These are phyloP conservation scores for Anguilla japonica DNA, from an alignment of 2,113 vertebrate species.

Conservation along the genomic window DNA sequence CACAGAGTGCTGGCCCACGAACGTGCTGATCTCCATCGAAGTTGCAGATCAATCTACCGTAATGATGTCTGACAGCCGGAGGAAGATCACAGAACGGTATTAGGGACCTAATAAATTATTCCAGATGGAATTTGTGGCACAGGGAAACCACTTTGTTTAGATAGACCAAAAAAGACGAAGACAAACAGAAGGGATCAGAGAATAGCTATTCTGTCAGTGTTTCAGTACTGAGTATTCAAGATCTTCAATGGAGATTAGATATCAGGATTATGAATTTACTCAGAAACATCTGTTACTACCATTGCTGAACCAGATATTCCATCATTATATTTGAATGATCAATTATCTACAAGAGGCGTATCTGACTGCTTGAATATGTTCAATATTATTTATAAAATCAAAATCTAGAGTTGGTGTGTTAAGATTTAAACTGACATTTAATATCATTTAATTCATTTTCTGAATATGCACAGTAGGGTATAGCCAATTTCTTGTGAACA, in stretches of 20 bases:
- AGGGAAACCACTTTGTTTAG: slow-evolving; percentile 10
- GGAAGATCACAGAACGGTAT: slow-evolving; percentile 31
- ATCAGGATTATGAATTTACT: no score
- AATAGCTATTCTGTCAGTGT: not conserved
- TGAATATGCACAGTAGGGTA: no score
- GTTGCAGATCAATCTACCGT: slow-evolving; percentile 45
- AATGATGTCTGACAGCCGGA: slow-evolving; percentile 35
- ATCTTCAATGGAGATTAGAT: not conserved
- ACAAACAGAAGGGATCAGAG: slow-evolving; percentile 3
- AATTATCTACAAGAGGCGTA: no score
- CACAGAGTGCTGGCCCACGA: slow-evolving; percentile 32
- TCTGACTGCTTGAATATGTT: no score
- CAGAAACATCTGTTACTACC: no score
- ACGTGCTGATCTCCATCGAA: slow-evolving; percentile 49
- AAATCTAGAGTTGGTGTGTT: no score
- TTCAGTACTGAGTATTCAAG: not conserved
- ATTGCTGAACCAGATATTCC: no score
- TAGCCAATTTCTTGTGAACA: no score
- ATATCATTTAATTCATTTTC: no score
- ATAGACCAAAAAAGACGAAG: slow-evolving; percentile 28
- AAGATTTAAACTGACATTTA: no score
- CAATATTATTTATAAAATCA: no score
- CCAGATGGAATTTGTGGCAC: slow-evolving; percentile 35
- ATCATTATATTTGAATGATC: no score
- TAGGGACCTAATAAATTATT: slow-evolving; percentile 36